Evolutionary conservation across 2,888 invertebrate genomes (phyloP), one percentile per base, ranked within the genome.

Genomic region (Ormyrus nitidulus): DNA sequence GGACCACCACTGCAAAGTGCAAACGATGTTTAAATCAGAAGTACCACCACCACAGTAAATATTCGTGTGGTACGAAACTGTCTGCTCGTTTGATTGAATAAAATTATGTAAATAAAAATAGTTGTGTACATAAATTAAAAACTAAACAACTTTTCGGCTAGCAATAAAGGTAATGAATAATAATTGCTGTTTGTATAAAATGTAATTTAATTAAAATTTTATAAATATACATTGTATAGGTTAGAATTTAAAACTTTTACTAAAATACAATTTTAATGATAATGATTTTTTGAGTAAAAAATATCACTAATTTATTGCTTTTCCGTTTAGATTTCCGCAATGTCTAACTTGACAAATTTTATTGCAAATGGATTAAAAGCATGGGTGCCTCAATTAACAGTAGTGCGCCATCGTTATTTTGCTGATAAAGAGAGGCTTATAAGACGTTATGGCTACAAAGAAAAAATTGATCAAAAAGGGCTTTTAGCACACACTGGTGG

Each of bases 391-490:
- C 91, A 92, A 85, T 59, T 92, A 34, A 90, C 86, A 4, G 34
- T 88, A 13, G 92, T 93, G 0, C 90, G 93, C 34, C 85, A 84
- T 71, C 91, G 94, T 83, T 94, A 95, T 89, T 92, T 94, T 91
- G 92, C 94, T 76, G 93, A 88, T 11, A 88, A 85, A 81, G 4
- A 86, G 44, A 84, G 94, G 79, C 65, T 85, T 2, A 5, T 95
- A 5, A 92, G 94, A 76, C 92, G 96, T 84, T 93, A 94, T 88
- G 97, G 96, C 1, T 96, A 95, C 85, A 88, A 93, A 82, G 96
- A 97, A 65, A 91, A 91, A 82, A 91, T 96, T 65, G 91, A 94
- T 85, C 92, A 92, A 85, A 91, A 92, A 79, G 97, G 97, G 1
- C 85, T 94, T 48, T 90, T 97, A 75, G 96, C 97, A 0, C 93